phyloP scores from a whole-genome alignment of 2,888 invertebrate species.

The Notodonta dromedarius region DNA sequence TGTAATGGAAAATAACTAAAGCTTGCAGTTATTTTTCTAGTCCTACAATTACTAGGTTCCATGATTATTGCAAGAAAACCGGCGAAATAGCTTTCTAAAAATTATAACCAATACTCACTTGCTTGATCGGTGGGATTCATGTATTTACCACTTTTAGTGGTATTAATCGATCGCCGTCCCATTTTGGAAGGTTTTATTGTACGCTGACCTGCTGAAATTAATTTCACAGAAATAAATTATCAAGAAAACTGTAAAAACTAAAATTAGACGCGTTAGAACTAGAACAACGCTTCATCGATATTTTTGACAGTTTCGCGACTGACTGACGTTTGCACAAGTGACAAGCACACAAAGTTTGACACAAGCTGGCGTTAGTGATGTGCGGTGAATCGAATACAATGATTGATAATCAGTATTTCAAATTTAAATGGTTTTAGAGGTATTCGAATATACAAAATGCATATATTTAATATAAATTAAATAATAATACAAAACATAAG shows the following conservation, averaged over 20 bases:
- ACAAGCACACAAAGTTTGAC: too few species aligned
- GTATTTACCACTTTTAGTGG: conserved; percentile 99
- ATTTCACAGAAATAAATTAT: not conserved
- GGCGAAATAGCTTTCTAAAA: conserved; percentile 2
- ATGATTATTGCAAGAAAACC: not conserved
- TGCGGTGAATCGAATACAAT: too few species aligned
- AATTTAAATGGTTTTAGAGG: too few species aligned
- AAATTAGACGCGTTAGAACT: not conserved
- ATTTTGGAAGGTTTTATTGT: conserved; percentile 80
- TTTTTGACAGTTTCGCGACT: not conserved
- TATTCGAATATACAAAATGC: too few species aligned
- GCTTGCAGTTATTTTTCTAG: too few species aligned
- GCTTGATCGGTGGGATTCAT: conserved; percentile 99
- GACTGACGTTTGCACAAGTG: too few species aligned
- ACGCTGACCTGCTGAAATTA: conserved; percentile 10
- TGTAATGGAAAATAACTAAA: too few species aligned
- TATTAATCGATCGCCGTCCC: conserved; percentile 98
- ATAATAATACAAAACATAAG: too few species aligned
- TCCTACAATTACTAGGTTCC: too few species aligned
- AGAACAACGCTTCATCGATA: not conserved
- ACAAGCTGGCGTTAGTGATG: too few species aligned
- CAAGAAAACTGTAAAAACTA: not conserved
- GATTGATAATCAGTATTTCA: too few species aligned
- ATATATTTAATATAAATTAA: too few species aligned
- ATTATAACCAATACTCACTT: conserved; percentile 86